Conservation (phyloP, 2,888 invertebrate genomes). For the Eilema griseolum region DNA sequence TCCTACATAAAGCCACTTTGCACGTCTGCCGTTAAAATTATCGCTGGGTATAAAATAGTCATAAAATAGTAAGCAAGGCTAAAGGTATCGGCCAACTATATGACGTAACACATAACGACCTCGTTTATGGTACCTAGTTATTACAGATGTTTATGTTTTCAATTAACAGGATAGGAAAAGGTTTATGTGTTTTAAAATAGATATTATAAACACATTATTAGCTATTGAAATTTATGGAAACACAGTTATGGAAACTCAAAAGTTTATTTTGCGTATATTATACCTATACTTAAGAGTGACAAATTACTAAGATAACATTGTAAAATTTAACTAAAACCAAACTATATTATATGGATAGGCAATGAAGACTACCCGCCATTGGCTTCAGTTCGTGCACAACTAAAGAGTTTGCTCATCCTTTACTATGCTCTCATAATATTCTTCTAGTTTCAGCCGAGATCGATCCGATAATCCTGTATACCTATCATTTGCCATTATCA, state of each 20-base stretch:
- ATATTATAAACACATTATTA: constrained; percentile 21
- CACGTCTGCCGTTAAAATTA: constrained; percentile 20
- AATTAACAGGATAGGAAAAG: constrained; percentile 10
- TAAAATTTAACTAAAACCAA: neutral
- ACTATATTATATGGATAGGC: neutral
- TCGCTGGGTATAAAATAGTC: constrained; percentile 15
- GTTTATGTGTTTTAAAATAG: constrained; percentile 13
- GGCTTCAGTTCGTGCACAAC: too few species aligned
- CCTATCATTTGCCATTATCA: neutral
- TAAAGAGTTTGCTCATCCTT: too few species aligned
- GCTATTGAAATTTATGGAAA: constrained; percentile 7
- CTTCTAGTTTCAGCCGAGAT: too few species aligned
- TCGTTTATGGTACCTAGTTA: constrained; percentile 7
- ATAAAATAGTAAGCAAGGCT: constrained; percentile 18
- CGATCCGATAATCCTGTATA: neutral
- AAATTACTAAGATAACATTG: neutral
- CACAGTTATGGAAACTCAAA: too few species aligned
- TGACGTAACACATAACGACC: constrained; percentile 5
- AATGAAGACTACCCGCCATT: too few species aligned
- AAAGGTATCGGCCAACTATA: constrained; percentile 16
- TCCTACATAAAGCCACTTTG: constrained; percentile 21
- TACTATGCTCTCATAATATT: too few species aligned
- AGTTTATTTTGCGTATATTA: neutral
- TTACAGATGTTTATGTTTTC: constrained; percentile 16
- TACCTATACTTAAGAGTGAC: neutral